Evolutionary conservation across 2,797 vertebrate species (phyloP).

Genomic region (Chelon labrosus): DNA sequence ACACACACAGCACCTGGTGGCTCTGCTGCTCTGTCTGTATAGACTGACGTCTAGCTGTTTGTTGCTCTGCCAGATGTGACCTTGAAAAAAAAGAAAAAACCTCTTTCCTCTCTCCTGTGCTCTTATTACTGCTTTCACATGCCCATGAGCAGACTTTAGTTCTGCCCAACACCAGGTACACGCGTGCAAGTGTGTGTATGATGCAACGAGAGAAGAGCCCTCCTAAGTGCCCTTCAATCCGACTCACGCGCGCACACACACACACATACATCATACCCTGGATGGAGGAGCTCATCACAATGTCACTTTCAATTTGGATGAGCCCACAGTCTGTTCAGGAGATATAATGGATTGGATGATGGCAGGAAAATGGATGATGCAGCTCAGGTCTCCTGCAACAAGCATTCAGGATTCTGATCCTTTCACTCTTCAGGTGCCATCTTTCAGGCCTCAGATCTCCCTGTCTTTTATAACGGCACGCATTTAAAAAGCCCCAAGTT

Average conservation of each 20-base stretch:
- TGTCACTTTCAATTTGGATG: conserved; percentile 81
- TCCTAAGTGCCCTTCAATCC: conserved; percentile 71
- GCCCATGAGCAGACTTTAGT: conserved; percentile 56
- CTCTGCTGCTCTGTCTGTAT: conserved; percentile 50
- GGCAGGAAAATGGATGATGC: conserved; percentile 63
- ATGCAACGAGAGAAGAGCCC: conserved; percentile 47
- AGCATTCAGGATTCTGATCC: conserved; percentile 56
- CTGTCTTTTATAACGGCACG: conserved; percentile 18
- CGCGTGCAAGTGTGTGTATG: conserved; percentile 20
- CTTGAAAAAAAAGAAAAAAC: conserved; percentile 60
- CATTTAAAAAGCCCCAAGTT: conserved; percentile 24
- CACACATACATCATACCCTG: conserved; percentile 62
- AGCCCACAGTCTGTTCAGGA: conserved; percentile 61
- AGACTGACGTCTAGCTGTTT: conserved; percentile 51
- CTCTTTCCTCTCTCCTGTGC: conserved; percentile 52
- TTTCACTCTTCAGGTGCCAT: conserved; percentile 40
- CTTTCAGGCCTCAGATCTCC: conserved; percentile 33
- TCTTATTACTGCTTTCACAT: conserved; percentile 62
- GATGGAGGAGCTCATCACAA: conserved; percentile 74
- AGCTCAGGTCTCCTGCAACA: conserved; percentile 58
- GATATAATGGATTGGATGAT: conserved; percentile 72
- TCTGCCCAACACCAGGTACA: conserved; percentile 53
- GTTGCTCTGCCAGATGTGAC: conserved; percentile 71
- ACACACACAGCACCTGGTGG: conserved; percentile 19
- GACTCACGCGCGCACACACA: conserved; percentile 50